These are phyloP conservation scores for Borostomias antarcticus DNA, from an alignment of 2,797 vertebrate genomes.

Conservation along the genomic window DNA sequence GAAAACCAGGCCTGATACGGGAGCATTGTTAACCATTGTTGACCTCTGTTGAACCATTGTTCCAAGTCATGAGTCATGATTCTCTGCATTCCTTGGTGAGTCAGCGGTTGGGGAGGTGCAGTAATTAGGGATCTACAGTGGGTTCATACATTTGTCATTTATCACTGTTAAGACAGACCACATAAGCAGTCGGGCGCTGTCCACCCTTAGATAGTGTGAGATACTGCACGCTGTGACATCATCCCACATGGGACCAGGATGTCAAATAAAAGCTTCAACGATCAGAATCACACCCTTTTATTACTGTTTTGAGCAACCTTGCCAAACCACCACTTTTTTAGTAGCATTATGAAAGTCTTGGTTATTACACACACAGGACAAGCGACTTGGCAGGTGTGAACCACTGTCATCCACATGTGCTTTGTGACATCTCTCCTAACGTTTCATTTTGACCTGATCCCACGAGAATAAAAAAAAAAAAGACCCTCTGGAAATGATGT, in stretches of 20 bases:
- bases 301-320: no score
- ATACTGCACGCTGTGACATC: no score
- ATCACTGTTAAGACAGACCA: no score
- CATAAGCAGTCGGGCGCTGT: background rate
- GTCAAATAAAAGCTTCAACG: background rate
- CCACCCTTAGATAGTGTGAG: no score
- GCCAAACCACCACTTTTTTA: no score
- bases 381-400: no score
- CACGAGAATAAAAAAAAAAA: conserved; percentile 6
- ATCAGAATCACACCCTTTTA: background rate
- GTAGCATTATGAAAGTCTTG: no score
- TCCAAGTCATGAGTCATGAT: conserved; percentile 47
- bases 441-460: conserved; percentile 30
- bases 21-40: conserved; percentile 37
- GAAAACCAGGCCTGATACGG: conserved; percentile 20
- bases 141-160: background rate
- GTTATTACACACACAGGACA: no score
- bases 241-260: background rate
- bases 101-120: background rate
- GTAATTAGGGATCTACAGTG: background rate
- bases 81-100: conserved; percentile 26
- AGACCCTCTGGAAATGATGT: conserved; percentile 46
- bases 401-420: no score
- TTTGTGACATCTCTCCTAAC: conserved; percentile 33
- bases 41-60: conserved; percentile 29